Percentiles rank a stretch among this genome's conserved stretches.
Evolutionary conservation across 2,888 invertebrate genomes (phyloP).

Genomic region (Laothoe populi): DNA sequence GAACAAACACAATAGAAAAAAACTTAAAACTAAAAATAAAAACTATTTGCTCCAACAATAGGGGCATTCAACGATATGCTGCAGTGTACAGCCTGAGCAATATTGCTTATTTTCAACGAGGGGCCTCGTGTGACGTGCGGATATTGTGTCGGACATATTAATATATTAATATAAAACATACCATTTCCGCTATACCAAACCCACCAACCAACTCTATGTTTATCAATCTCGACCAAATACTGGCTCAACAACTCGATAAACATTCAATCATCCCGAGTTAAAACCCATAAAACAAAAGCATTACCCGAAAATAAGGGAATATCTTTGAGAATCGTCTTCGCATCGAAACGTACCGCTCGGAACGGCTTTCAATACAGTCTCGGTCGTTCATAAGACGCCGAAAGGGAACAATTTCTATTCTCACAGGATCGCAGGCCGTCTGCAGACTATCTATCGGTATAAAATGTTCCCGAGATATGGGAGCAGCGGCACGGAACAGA

Average conservation of each 20-base stretch:
- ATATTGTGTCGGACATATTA: too few relatives aligned
- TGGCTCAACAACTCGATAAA: neutral
- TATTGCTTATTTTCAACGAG: too few relatives aligned
- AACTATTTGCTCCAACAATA: too few relatives aligned
- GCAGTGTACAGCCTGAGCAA: too few relatives aligned
- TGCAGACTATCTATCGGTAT: conserved; percentile 34
- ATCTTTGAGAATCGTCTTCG: conserved; percentile 26
- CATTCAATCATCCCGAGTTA: conserved; percentile 7
- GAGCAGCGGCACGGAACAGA: conserved; percentile 28
- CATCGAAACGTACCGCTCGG: conserved; percentile 31
- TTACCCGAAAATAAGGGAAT: conserved; percentile 17
- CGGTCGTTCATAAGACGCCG: conserved; percentile 39
- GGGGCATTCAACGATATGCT: too few relatives aligned
- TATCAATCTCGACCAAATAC: neutral
- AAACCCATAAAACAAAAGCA: conserved; percentile 24
- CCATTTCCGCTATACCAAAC: too few relatives aligned
- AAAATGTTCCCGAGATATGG: conserved; percentile 34
- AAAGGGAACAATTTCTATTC: conserved; percentile 47
- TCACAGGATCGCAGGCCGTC: conserved; percentile 35
- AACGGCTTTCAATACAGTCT: conserved; percentile 35
- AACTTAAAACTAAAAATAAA: too few relatives aligned
- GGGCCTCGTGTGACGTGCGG: too few relatives aligned
- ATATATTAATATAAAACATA: too few relatives aligned
- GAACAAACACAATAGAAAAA: too few relatives aligned
- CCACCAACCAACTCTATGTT: too few relatives aligned